These are phyloP conservation scores for Plecturocebus donacophilus DNA, from an alignment of 2,113 vertebrate genomes.

Conservation along the genomic window DNA sequence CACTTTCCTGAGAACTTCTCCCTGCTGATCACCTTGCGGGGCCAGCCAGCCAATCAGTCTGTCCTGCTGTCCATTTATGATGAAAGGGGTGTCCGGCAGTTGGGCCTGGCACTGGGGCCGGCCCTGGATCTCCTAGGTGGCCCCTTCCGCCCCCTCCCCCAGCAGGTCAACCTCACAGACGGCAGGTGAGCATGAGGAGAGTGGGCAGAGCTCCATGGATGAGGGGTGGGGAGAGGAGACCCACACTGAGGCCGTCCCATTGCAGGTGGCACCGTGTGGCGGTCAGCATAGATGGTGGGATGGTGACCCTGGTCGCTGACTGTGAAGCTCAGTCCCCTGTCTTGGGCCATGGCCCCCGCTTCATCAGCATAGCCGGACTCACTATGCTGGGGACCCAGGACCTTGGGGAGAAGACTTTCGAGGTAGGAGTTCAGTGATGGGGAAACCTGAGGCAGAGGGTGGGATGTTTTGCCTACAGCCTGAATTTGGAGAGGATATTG, in stretches of 20 bases:
- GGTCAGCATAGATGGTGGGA: slow-evolving; percentile 87
- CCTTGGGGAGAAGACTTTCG: slow-evolving; percentile 88
- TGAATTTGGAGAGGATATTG: background rate
- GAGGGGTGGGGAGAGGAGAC: background rate
- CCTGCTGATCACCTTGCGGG: slow-evolving; percentile 89
- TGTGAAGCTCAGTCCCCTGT: slow-evolving; percentile 87
- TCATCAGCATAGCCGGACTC: slow-evolving; percentile 89
- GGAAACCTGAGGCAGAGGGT: background rate
- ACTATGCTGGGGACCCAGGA: slow-evolving; percentile 91
- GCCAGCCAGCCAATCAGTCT: slow-evolving; percentile 86
- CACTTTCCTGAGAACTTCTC: slow-evolving; percentile 92
- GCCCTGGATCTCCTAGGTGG: slow-evolving; percentile 85
- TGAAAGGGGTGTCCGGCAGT: slow-evolving; percentile 88
- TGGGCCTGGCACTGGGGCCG: slow-evolving; percentile 91
- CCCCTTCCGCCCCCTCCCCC: slow-evolving; percentile 81
- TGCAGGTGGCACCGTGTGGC: slow-evolving; percentile 95
- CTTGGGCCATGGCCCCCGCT: slow-evolving; percentile 80
- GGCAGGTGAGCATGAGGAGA: slow-evolving; percentile 89
- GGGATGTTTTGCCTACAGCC: background rate
- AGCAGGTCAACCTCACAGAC: slow-evolving; percentile 89
- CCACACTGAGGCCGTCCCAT: background rate
- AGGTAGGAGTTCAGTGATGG: slow-evolving; percentile 84
- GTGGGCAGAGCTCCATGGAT: background rate
- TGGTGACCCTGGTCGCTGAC: slow-evolving; percentile 89
- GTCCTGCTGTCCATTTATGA: slow-evolving; percentile 93